Conservation (phyloP, 1,140 invertebrate genomes). For the Lepidurus arcticus region DNA sequence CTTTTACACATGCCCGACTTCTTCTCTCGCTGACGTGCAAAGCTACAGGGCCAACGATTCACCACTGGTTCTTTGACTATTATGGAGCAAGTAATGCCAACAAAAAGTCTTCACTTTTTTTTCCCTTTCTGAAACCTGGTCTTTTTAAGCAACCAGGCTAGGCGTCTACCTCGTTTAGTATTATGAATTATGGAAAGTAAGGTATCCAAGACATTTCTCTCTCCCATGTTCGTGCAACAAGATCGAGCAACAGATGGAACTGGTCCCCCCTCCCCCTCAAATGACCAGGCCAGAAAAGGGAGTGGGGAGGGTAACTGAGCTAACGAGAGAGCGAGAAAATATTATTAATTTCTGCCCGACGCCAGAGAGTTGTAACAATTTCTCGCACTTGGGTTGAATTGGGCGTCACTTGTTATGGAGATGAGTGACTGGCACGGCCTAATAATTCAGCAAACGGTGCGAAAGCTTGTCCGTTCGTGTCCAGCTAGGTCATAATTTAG, state of each 20-base stretch:
- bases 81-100: conserved; percentile 5
- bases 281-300: not conserved
- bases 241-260: not conserved
- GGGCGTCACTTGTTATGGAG: not conserved
- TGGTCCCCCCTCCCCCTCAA: not conserved
- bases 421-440: not conserved
- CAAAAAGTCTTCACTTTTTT: conserved; percentile 33
- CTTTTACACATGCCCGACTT: not conserved
- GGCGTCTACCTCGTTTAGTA: not conserved
- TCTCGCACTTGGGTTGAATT: not conserved
- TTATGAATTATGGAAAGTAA: not conserved
- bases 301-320: not conserved
- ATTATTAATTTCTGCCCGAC: not conserved
- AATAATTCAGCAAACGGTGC: conserved; percentile 8
- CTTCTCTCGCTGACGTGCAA: not conserved
- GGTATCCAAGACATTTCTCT: not conserved
- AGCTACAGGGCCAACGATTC: not conserved
- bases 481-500: conserved; percentile 18
- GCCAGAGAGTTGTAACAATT: not conserved
- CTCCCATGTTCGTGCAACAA: not conserved
- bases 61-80: too few relatives aligned
- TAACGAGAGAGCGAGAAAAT: not conserved
- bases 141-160: not conserved
- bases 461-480: conserved; percentile 15
- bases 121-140: not conserved